Conservation (phyloP, 2,888 invertebrate species). For the Drosophila birchii region DNA sequence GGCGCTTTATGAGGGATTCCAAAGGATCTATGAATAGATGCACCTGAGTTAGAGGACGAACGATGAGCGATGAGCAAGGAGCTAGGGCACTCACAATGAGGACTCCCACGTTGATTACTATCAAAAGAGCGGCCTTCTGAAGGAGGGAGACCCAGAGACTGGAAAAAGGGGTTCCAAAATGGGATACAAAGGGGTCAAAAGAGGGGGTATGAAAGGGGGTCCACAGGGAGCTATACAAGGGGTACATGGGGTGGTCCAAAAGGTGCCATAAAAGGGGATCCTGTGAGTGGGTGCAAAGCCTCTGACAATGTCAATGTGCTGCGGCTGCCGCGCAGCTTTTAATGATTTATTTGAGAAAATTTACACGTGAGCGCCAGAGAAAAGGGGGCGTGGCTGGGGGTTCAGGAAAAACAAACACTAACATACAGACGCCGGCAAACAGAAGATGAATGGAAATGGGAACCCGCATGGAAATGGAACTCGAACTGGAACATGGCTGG, state of each 20-base stretch:
- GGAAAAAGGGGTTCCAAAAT: slow-evolving; percentile 16
- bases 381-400: slow-evolving; percentile 47
- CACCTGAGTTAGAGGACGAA: slow-evolving; percentile 30
- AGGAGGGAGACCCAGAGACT: slow-evolving; percentile 7
- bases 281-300: slow-evolving; percentile 44
- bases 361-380: slow-evolving; percentile 75
- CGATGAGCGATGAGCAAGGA: slow-evolving; percentile 10
- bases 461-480: slow-evolving; percentile 25
- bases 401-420: slow-evolving; percentile 56
- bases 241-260: background rate
- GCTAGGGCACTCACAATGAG: slow-evolving; percentile 66
- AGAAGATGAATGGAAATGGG: slow-evolving; percentile 59
- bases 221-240: background rate
- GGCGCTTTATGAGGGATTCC: slow-evolving; percentile 72
- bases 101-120: slow-evolving; percentile 78
- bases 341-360: slow-evolving; percentile 82
- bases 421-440: slow-evolving; percentile 44
- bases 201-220: slow-evolving; percentile 12
- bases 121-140: slow-evolving; percentile 64
- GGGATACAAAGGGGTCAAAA: slow-evolving; percentile 17
- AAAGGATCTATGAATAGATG: slow-evolving; percentile 72
- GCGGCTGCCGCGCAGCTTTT: slow-evolving; percentile 67
- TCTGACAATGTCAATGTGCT: slow-evolving; percentile 79
- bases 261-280: slow-evolving; percentile 3
- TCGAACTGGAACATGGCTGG: slow-evolving; percentile 32